Evolutionary conservation across 2,113 vertebrate genomes (phyloP).

Genomic region (Struthio camelus): DNA sequence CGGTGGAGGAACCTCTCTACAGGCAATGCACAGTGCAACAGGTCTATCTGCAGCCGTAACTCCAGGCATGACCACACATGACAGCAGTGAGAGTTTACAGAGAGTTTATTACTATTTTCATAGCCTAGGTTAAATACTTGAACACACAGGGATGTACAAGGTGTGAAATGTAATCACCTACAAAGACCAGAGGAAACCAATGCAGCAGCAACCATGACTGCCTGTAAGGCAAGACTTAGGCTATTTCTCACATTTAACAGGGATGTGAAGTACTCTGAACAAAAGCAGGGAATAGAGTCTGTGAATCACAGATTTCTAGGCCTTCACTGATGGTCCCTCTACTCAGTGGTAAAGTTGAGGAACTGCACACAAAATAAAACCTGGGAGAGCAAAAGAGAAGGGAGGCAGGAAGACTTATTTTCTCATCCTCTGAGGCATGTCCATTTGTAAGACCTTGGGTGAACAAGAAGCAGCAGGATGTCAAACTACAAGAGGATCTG

Average conservation of each 20-base stretch:
- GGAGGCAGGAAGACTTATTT: neutral
- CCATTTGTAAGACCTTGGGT: neutral
- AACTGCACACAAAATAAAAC: neutral
- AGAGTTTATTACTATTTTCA: neutral
- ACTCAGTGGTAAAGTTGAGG: neutral
- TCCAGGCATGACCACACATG: neutral
- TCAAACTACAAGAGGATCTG: neutral
- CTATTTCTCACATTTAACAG: neutral
- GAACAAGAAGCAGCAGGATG: neutral
- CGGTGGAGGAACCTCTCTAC: neutral
- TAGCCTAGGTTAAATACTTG: neutral
- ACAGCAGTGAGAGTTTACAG: neutral
- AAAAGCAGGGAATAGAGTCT: neutral
- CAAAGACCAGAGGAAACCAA: neutral
- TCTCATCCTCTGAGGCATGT: neutral
- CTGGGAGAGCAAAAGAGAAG: neutral
- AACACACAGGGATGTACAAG: rapidly evolving
- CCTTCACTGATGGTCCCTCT: neutral
- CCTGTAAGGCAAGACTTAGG: neutral
- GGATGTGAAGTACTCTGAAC: neutral
- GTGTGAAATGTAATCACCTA: neutral
- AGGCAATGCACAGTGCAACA: neutral
- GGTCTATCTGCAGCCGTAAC: neutral
- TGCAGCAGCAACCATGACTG: neutral
- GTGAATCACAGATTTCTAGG: neutral